Evolutionary conservation across 2,797 vertebrate genomes (phyloP).

Genomic region (Astyanax mexicanus): DNA sequence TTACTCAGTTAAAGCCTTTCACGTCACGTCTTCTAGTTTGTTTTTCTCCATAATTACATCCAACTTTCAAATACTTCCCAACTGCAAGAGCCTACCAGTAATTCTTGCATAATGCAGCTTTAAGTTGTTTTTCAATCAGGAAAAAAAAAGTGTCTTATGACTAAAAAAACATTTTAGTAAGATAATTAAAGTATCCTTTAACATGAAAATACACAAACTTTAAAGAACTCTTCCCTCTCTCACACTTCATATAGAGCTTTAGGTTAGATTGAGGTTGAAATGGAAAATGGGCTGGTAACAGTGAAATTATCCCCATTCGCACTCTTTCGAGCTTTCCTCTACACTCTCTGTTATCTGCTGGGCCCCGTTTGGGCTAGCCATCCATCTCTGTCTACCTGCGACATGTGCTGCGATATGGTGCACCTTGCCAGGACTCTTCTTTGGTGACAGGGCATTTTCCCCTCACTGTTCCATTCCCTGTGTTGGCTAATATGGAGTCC

Average conservation of each 20-base stretch:
- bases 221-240: neutral
- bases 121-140: too few species aligned
- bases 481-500: conserved; percentile 54
- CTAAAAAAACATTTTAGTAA: too few species aligned
- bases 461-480: conserved; percentile 48
- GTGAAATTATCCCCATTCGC: conserved; percentile 37
- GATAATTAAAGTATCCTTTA: neutral
- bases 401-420: conserved; percentile 45
- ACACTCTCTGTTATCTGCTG: conserved; percentile 55
- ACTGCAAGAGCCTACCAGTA: too few species aligned
- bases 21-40: too few species aligned
- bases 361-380: conserved; percentile 40
- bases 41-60: too few species aligned
- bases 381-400: conserved; percentile 58
- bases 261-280: conserved; percentile 41
- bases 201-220: neutral
- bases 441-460: conserved; percentile 54
- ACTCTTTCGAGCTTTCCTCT: neutral
- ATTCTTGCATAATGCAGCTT: too few species aligned
- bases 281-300: conserved; percentile 47
- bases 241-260: conserved; percentile 8
- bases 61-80: too few species aligned
- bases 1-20: too few species aligned
- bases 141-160: too few species aligned
- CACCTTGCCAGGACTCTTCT: conserved; percentile 51